Evolutionary conservation across 1,140 invertebrate genomes (phyloP).

Genomic region (Drepana arcuata): DNA sequence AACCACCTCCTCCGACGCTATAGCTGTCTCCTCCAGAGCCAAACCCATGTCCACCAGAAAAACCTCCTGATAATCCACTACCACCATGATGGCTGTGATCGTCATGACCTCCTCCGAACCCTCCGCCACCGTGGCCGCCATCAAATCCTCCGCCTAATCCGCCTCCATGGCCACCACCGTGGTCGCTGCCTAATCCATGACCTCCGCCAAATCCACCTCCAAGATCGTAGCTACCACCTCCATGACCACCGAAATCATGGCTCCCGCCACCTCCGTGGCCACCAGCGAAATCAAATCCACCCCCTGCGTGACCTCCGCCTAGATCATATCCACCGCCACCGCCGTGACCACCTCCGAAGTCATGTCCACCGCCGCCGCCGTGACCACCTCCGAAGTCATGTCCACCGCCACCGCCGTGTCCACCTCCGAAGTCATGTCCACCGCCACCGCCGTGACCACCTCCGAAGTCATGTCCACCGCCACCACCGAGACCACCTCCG

Average conservation of each 20-base stretch:
- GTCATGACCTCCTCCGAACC: constrained; percentile 6
- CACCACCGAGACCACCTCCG: constrained; percentile 15
- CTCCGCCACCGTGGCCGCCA: constrained; percentile 18
- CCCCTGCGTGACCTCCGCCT: constrained; percentile 2
- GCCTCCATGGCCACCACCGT: constrained; percentile 15
- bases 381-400: constrained; percentile 13
- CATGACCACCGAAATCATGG: background rate
- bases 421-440: constrained; percentile 17
- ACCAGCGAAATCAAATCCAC: constrained; percentile 13
- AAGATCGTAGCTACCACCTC: constrained; percentile 1
- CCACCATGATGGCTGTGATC: constrained; percentile 14
- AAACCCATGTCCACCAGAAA: constrained; percentile 13
- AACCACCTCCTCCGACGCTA: background rate
- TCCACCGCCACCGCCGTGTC: constrained; percentile 13
- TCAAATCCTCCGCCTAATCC: constrained; percentile 11
- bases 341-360: constrained; percentile 10
- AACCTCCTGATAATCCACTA: constrained; percentile 28
- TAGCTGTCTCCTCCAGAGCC: constrained; percentile 10
- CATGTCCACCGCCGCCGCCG: constrained; percentile 17
- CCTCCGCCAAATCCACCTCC: constrained; percentile 15
- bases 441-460: constrained; percentile 14
- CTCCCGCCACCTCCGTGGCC: background rate
- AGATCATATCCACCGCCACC: constrained; percentile 9
- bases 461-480: constrained; percentile 7
- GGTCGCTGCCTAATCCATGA: constrained; percentile 4